phyloP scores from a whole-genome alignment of 1,140 invertebrate genomes.

The Drosophila parabipectinata region DNA sequence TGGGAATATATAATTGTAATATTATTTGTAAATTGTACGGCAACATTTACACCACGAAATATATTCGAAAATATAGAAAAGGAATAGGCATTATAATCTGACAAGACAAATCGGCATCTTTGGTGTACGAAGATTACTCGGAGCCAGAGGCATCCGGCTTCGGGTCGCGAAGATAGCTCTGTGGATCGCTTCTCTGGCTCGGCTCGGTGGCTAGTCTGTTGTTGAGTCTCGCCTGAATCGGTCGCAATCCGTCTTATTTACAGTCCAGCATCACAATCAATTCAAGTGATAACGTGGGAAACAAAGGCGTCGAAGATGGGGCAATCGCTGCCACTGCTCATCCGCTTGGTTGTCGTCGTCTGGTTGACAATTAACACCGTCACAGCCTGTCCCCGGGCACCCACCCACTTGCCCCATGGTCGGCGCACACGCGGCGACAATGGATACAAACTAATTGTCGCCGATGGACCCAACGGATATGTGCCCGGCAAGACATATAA shows the following conservation, averaged over 20 bases:
- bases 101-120: background rate
- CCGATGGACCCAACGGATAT: slow-evolving; percentile 90
- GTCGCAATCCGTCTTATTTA: slow-evolving; percentile 31
- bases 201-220: slow-evolving; percentile 52
- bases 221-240: slow-evolving; percentile 42
- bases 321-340: slow-evolving; percentile 56
- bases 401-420: slow-evolving; percentile 77
- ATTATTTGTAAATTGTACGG: slow-evolving; percentile 56
- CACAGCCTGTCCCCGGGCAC: slow-evolving; percentile 73
- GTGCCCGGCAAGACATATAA: slow-evolving; percentile 91
- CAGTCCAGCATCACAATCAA: slow-evolving; percentile 6
- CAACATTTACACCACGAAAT: slow-evolving; percentile 57
- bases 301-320: slow-evolving; percentile 54
- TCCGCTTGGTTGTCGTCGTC: slow-evolving; percentile 39
- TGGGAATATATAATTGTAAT: slow-evolving; percentile 40
- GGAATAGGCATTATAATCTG: background rate
- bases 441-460: slow-evolving; percentile 91
- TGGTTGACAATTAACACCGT: slow-evolving; percentile 69
- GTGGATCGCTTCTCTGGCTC: slow-evolving; percentile 23
- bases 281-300: slow-evolving; percentile 47
- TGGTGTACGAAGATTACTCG: background rate
- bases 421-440: slow-evolving; percentile 89
- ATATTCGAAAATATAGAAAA: slow-evolving; percentile 39
- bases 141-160: slow-evolving; percentile 29
- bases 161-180: slow-evolving; percentile 36